Evolutionary conservation across 2,888 invertebrate species (phyloP).

Genomic region (Apodemia zela): DNA sequence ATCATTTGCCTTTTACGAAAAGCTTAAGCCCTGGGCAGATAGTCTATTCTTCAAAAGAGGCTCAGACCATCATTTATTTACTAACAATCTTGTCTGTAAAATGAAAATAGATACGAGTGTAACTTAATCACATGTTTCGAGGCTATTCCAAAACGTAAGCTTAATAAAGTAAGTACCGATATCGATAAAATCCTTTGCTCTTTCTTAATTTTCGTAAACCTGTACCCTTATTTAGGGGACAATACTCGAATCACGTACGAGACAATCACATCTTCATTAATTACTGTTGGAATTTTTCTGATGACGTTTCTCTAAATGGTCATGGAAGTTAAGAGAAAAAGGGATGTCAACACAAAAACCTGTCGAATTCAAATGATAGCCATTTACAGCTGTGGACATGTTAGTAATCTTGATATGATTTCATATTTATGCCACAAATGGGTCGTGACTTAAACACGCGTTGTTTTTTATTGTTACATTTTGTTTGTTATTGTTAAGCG

Average conservation of each 20-base stretch:
- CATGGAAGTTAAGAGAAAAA: constrained; percentile 33
- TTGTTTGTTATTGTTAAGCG: constrained; percentile 10
- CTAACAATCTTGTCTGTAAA: no score
- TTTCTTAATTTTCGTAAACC: constrained; percentile 46
- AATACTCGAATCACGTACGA: constrained; percentile 55
- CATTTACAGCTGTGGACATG: constrained; percentile 31
- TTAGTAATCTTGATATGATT: constrained; percentile 37
- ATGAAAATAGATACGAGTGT: no score
- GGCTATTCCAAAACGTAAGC: neutral
- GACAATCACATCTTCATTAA: constrained; percentile 77
- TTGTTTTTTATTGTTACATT: constrained; percentile 13
- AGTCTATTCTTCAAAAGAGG: no score
- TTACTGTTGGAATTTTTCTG: constrained; percentile 64
- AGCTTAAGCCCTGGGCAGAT: no score
- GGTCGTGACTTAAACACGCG: constrained; percentile 16
- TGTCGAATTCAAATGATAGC: constrained; percentile 37
- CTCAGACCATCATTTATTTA: no score
- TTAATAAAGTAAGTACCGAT: constrained; percentile 33
- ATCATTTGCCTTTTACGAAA: no score
- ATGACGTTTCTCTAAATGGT: constrained; percentile 33
- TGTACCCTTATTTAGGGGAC: constrained; percentile 55
- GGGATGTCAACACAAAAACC: constrained; percentile 34
- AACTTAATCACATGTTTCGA: no score
- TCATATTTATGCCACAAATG: constrained; percentile 35
- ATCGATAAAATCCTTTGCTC: constrained; percentile 60